Percentiles rank a stretch among this genome's conserved stretches.
Conservation (phyloP, 2,797 vertebrate species). For the Amblyopsis hoosieri region DNA sequence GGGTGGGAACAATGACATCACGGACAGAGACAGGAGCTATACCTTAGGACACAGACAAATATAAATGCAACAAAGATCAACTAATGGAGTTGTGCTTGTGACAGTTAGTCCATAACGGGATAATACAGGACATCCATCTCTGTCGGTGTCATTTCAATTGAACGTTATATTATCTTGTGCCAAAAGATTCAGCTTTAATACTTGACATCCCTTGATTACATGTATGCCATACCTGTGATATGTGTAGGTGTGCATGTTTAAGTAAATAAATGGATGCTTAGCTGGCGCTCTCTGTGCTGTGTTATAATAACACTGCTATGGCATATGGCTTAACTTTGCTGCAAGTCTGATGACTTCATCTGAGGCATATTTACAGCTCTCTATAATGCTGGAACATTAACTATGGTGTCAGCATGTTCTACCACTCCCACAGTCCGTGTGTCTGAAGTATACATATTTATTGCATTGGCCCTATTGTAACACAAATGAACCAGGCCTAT, state of each 20-base stretch:
- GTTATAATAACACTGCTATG: conserved; percentile 35
- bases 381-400: conserved; percentile 27
- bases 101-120: too few relatives aligned
- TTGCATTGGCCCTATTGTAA: too few relatives aligned
- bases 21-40: too few relatives aligned
- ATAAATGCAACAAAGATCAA: too few relatives aligned
- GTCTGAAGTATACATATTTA: conserved; percentile 14
- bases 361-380: conserved; percentile 37
- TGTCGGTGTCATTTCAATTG: too few relatives aligned
- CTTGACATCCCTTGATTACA: neutral
- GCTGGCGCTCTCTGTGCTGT: conserved; percentile 14
- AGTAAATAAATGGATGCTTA: neutral
- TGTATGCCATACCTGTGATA: neutral
- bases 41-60: too few relatives aligned
- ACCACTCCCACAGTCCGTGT: conserved; percentile 13
- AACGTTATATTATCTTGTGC: too few relatives aligned
- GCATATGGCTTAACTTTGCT: conserved; percentile 56
- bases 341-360: conserved; percentile 55
- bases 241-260: neutral
- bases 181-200: neutral
- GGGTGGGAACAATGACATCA: too few relatives aligned
- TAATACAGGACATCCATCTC: too few relatives aligned
- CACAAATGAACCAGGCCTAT: neutral
- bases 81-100: too few relatives aligned
- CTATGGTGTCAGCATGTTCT: conserved; percentile 3